Conservation (phyloP, 1,140 invertebrate genomes). For the Asbolus verrucosus region DNA sequence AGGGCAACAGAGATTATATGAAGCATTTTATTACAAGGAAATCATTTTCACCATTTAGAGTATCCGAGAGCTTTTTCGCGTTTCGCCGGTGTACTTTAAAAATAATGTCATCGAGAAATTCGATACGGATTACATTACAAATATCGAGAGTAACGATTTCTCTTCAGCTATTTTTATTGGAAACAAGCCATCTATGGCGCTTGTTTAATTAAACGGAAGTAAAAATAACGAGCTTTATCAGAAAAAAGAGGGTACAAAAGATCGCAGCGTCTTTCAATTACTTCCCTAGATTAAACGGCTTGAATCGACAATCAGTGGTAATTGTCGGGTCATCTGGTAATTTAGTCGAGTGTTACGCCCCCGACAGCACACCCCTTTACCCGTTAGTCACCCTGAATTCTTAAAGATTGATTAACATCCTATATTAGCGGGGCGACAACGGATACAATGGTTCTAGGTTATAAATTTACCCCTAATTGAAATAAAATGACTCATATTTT, state of each 20-base stretch:
- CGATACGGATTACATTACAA: constrained; percentile 36
- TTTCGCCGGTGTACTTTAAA: constrained; percentile 9
- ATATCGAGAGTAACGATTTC: constrained; percentile 21
- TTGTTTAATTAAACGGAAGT: constrained; percentile 32
- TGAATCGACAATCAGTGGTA: constrained; percentile 37
- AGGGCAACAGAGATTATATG: constrained; percentile 17
- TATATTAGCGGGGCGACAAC: constrained; percentile 22
- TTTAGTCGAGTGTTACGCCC: constrained; percentile 33
- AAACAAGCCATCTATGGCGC: constrained; percentile 12
- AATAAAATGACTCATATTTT: constrained; percentile 37
- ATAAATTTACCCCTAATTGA: constrained; percentile 30
- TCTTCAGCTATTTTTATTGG: constrained; percentile 8
- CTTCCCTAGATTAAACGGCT: constrained; percentile 25
- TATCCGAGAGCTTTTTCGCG: constrained; percentile 31
- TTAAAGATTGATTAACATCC: constrained; percentile 28
- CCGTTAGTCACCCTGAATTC: constrained; percentile 8
- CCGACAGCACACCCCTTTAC: constrained; percentile 13
- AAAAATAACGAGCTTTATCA: constrained; percentile 27
- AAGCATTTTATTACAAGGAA: constrained; percentile 32
- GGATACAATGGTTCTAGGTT: constrained; percentile 18
- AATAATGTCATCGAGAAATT: constrained; percentile 17
- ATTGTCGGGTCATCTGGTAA: constrained; percentile 38
- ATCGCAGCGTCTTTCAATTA: constrained; percentile 29
- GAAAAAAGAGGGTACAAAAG: constrained; percentile 16
- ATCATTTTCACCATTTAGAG: constrained; percentile 30